Percentiles rank a stretch among this genome's conserved stretches.
Evolutionary conservation across 2,113 vertebrate genomes (phyloP).

Genomic region (Rhegmatorhina hoffmannsi): DNA sequence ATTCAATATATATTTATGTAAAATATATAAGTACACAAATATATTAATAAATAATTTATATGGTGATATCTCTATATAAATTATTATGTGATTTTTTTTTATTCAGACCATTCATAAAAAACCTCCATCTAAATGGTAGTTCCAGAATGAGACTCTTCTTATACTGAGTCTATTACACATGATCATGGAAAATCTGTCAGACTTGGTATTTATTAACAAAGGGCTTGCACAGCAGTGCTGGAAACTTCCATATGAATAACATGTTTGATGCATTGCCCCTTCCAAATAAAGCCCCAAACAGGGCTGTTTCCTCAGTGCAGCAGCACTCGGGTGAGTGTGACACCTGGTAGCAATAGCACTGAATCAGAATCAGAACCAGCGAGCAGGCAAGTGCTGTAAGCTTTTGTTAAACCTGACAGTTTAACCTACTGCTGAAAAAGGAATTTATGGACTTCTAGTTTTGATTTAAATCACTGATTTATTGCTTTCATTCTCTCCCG

Average conservation of each 20-base stretch:
- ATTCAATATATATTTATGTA: not conserved
- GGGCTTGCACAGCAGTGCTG: not conserved
- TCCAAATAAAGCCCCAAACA: not conserved
- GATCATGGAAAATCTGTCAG: not conserved
- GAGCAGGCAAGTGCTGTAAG: not conserved
- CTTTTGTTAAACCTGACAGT: conserved; percentile 57
- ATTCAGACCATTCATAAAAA: not conserved
- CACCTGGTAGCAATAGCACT: conserved; percentile 33
- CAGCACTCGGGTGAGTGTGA: not conserved
- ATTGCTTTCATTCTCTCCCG: not conserved
- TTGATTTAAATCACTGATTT: conserved; percentile 52
- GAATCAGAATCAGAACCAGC: conserved; percentile 29
- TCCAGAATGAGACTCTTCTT: not conserved
- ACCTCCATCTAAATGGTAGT: not conserved
- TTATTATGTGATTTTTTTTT: not conserved
- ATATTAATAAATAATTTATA: not conserved
- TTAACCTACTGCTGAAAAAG: conserved; percentile 59
- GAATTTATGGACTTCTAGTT: conserved; percentile 52
- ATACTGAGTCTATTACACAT: not conserved
- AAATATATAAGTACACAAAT: not conserved
- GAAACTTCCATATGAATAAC: not conserved
- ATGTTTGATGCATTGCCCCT: not conserved
- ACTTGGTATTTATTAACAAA: not conserved
- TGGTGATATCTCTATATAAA: not conserved
- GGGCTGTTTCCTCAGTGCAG: not conserved